Evolutionary conservation across 2,113 vertebrate species (phyloP), one percentile per base, ranked within the genome.

Genomic region (Nanorana parkeri): DNA sequence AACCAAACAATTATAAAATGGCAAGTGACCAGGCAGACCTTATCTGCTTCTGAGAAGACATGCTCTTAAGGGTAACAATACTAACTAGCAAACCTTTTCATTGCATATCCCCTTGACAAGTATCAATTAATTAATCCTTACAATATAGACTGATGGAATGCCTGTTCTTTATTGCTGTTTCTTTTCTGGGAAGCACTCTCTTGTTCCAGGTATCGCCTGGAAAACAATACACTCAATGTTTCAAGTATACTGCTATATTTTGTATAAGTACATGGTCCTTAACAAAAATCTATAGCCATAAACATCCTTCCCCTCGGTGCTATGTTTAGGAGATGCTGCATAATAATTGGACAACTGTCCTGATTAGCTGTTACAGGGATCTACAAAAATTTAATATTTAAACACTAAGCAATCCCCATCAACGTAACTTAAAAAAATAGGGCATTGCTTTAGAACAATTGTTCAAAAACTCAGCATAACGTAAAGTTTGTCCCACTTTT

Each of bases 121-220:
- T 58, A 75, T 75, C n/a, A 61, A 75, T 76, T 41, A 15, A 51
- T 69, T 69, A 21, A 19, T 36, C 16, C 41, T 76, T 63, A 11
- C 63, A 41, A 7, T 64, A 51, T 20, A 64, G 74, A 36, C n/a
- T 51, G 13, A 41, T 24, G 6, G 20, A 47, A 17, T 11, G 36
- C 3, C 15, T 63, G 3, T 4, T 26, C 17, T 64, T 23, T 26
- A n/a, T 51, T 26, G 7, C 17, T 63, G 7, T 19, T 7, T 19
- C 13, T 47, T 76, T 47, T 13, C 58, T 21, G 15, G 24, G 24
- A 47, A 76, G 17, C 20, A 1, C 28, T 63, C 41, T 17, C 20
- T 26, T 54, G 36, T 77, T 55, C 5, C 41, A n/a, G 24, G 20
- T 47, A 29, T 54, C n/a, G 23, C 5, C 19, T 66, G 47, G 23